Evolutionary conservation across 1,140 invertebrate species (phyloP).

Genomic region (Eriocheir sinensis): DNA sequence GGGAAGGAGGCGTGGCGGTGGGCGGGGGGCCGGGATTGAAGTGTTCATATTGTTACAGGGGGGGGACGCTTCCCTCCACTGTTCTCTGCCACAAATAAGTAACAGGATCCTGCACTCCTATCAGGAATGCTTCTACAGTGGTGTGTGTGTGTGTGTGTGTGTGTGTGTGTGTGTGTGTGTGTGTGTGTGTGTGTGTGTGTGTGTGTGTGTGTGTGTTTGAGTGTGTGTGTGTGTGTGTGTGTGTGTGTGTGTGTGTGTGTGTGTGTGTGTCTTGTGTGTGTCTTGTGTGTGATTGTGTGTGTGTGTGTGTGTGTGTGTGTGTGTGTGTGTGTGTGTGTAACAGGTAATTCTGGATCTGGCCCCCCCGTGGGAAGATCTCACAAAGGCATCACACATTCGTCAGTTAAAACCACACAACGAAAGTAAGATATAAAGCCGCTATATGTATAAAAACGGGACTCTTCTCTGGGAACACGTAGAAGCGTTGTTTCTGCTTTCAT

Average conservation of each 20-base stretch:
- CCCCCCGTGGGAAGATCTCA: not conserved
- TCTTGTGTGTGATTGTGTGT: constrained; percentile 50
- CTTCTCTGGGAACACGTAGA: not conserved
- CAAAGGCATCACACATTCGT: not conserved
- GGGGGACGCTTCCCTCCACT: not conserved
- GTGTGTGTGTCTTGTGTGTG: constrained; percentile 46
- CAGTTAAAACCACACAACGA: constrained; percentile 17
- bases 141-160: constrained; percentile 36
- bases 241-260: constrained; percentile 33
- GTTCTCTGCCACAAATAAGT: not conserved
- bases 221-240: no score
- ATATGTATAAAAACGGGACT: not conserved
- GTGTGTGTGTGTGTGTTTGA: not conserved
- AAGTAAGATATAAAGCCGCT: constrained; percentile 34
- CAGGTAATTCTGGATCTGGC: not conserved
- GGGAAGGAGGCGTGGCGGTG: not conserved
- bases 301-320: constrained; percentile 46
- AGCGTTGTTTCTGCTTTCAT: constrained; percentile 3
- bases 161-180: constrained; percentile 40
- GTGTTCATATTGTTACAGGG: no score
- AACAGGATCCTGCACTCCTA: not conserved
- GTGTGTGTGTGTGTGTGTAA: constrained; percentile 34
- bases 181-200: not conserved
- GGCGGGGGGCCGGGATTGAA: not conserved
- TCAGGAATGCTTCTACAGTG: not conserved